Conservation (phyloP, 2,888 invertebrate genomes). For the Meandrusa payeni region DNA sequence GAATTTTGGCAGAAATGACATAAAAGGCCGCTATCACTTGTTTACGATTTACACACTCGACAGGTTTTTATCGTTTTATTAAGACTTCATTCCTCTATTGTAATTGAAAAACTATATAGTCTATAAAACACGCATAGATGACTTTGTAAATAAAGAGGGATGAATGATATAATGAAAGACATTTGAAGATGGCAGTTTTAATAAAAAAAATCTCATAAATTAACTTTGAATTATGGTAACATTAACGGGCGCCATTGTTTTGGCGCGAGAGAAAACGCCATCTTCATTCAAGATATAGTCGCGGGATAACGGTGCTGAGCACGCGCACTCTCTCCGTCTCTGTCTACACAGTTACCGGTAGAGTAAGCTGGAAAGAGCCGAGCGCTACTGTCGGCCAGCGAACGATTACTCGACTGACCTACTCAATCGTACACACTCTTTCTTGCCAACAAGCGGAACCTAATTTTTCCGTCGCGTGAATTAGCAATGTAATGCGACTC, state of each 20-base stretch:
- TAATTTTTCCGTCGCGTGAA: constrained; percentile 76
- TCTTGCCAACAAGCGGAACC: constrained; percentile 78
- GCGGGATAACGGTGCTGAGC: constrained; percentile 77
- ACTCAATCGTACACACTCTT: constrained; percentile 79
- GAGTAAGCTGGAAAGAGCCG: constrained; percentile 41
- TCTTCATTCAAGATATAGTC: constrained; percentile 79
- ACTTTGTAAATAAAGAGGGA: no score
- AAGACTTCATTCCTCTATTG: no score
- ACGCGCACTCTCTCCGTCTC: constrained; percentile 49
- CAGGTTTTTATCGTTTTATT: no score
- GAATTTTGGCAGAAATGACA: no score
- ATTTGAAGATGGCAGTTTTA: no score
- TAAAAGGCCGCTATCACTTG: no score
- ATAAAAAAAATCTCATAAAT: constrained; percentile 4
- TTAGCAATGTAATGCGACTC: constrained; percentile 59
- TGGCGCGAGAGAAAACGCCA: constrained; percentile 78
- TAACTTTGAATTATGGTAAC: constrained; percentile 11
- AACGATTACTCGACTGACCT: constrained; percentile 80
- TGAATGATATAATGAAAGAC: no score
- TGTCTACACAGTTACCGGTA: constrained; percentile 30
- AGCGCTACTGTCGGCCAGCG: constrained; percentile 59
- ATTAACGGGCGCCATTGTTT: constrained; percentile 64
- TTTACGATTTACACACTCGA: no score
- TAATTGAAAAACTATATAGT: no score
- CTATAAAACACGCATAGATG: no score